phyloP scores from a whole-genome alignment of 1,140 invertebrate species.

The Eumeta japonica region DNA sequence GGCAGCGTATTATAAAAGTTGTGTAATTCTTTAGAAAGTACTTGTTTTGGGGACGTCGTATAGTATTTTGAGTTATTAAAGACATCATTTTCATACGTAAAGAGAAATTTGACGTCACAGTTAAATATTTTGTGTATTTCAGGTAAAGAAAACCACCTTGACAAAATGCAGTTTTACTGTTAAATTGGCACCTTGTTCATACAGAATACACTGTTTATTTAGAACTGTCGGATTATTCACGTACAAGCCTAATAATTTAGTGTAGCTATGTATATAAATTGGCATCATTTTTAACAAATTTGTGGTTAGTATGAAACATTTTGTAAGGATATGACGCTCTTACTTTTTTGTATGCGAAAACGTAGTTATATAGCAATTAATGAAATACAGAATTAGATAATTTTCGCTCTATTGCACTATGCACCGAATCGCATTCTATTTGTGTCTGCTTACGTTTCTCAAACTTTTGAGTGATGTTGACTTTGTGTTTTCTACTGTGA shows the following conservation, averaged over 20 bases:
- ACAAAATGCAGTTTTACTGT: neutral
- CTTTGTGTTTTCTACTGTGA: constrained; percentile 15
- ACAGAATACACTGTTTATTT: neutral
- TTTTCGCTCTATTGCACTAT: constrained; percentile 12
- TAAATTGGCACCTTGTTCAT: neutral
- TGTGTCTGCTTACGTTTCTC: constrained; percentile 40
- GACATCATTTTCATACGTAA: neutral
- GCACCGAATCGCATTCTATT: constrained; percentile 39
- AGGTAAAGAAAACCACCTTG: neutral
- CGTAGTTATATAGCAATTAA: neutral
- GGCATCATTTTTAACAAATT: constrained; percentile 4
- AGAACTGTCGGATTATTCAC: constrained; percentile 5
- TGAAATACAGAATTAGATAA: constrained; percentile 7
- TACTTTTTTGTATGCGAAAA: neutral
- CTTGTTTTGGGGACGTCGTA: neutral
- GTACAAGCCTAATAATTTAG: constrained; percentile 6
- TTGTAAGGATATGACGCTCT: constrained; percentile 1
- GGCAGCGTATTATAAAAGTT: neutral
- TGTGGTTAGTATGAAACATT: neutral
- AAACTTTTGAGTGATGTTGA: constrained; percentile 35
- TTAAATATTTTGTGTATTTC: neutral
- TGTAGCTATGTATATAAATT: constrained; percentile 4
- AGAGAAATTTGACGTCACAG: neutral
- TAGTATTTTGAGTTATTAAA: neutral
- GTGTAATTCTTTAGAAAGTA: neutral